A percentile compares a stretch with the other conserved stretches of the same genome.
Conservation (phyloP, 2,113 vertebrate genomes). For the Corydoras sp. region DNA sequence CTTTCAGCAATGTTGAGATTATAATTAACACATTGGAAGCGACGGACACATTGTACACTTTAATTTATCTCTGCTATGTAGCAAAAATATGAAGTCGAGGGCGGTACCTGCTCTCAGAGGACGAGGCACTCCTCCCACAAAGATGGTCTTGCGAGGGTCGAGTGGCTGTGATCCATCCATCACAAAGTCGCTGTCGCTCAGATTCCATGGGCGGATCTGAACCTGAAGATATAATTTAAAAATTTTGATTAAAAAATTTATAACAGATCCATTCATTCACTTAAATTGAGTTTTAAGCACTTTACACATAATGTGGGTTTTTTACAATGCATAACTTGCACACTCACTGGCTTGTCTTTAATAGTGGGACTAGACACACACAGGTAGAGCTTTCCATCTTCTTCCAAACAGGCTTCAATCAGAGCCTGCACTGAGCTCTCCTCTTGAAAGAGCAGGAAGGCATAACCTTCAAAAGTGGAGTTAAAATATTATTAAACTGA, state of each 20-base stretch:
- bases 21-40: too few relatives aligned
- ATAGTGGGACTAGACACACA: conserved; percentile 98
- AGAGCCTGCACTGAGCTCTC: conserved; percentile 95
- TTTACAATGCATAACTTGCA: too few relatives aligned
- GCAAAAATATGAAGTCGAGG: not conserved
- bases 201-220: conserved; percentile 96
- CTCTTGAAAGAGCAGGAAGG: conserved; percentile 98
- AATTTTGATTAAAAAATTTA: not conserved
- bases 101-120: conserved; percentile 84
- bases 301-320: too few relatives aligned
- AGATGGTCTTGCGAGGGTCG: conserved; percentile 97
- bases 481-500: not conserved
- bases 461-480: conserved; percentile 77
- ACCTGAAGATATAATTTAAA: conserved; percentile 63
- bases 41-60: too few relatives aligned
- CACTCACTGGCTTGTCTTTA: conserved; percentile 97
- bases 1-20: too few relatives aligned
- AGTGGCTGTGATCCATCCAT: conserved; percentile 98
- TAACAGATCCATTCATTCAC: conserved; percentile 1
- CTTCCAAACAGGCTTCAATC: conserved; percentile 95
- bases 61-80: too few relatives aligned
- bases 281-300: not conserved
- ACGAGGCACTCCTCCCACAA: conserved; percentile 94
- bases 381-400: conserved; percentile 94
- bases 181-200: conserved; percentile 96